Conservation (phyloP, 2,797 vertebrate species). For the Pantherophis vulpinus region DNA sequence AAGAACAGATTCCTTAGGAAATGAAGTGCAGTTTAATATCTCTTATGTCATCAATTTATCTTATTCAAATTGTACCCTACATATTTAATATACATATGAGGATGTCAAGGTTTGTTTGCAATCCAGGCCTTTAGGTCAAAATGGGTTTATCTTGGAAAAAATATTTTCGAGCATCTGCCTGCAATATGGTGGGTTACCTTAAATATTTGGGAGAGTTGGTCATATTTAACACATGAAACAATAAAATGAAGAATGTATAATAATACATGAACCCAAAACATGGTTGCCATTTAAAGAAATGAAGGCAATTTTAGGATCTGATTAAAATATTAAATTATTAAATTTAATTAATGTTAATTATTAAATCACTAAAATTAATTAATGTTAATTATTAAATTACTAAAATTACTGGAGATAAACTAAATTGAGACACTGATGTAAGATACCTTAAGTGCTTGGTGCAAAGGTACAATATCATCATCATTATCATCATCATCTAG, state of each 20-base stretch:
- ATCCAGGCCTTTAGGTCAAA: not conserved
- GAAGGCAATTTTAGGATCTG: not conserved
- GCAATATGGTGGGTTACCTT: not conserved
- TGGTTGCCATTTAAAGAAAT: not conserved
- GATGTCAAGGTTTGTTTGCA: not conserved
- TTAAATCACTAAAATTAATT: not conserved
- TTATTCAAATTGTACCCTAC: not conserved
- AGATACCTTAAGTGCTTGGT: not conserved
- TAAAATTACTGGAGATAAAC: not conserved
- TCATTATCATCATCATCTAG: not conserved
- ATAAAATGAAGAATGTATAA: not conserved
- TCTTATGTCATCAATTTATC: not conserved
- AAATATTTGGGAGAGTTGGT: not conserved
- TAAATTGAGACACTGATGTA: not conserved
- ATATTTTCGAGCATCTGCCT: not conserved
- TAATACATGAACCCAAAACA: not conserved
- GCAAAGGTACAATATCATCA: not conserved
- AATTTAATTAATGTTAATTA: not conserved
- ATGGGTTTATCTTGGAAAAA: not conserved
- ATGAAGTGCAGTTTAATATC: slow-evolving; percentile 13
- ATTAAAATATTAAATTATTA: not conserved
- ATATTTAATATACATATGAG: not conserved
- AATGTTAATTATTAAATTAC: not conserved
- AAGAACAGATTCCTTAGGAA: slow-evolving; percentile 3
- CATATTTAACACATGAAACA: not conserved